These are phyloP conservation scores for Halisarca cf. caerulea DNA, from an alignment of 37 sponge, comb jelly and placozoan species.

Conservation along the genomic window DNA sequence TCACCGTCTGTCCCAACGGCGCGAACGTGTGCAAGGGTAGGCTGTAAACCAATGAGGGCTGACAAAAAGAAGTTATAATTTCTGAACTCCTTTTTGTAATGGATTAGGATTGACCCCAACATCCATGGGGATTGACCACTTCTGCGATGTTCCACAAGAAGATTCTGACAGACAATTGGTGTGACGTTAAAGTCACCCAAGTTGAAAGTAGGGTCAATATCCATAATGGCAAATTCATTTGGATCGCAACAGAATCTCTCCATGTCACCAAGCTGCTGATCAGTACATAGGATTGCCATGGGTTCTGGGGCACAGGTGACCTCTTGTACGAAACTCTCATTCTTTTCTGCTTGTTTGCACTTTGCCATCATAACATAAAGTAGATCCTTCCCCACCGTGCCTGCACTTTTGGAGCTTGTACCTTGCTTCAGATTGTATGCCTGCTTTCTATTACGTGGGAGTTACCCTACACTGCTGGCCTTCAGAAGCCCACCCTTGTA, in stretches of 20 bases:
- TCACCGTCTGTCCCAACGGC: constrained; percentile 24
- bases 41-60: not conserved
- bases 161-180: constrained; percentile 1
- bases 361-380: not conserved
- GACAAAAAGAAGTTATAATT: constrained; percentile 37
- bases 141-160: not conserved
- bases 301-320: not conserved
- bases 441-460: not conserved
- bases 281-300: not conserved
- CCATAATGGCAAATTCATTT: constrained; percentile 15
- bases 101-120: constrained; percentile 1
- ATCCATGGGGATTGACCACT: not conserved
- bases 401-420: not conserved
- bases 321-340: not conserved
- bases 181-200: constrained; percentile 4
- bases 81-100: constrained; percentile 15
- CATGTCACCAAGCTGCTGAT: not conserved
- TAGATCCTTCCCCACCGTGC: not conserved
- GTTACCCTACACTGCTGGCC: not conserved
- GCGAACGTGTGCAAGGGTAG: not conserved
- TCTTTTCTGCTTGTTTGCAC: not conserved
- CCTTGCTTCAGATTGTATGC: not conserved
- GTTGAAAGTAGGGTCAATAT: not conserved
- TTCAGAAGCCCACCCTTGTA: not conserved
- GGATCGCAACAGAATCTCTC: not conserved